Percentiles rank a stretch among this genome's conserved stretches.
Evolutionary conservation across 2,797 vertebrate genomes (phyloP).

Genomic region (Masticophis lateralis): DNA sequence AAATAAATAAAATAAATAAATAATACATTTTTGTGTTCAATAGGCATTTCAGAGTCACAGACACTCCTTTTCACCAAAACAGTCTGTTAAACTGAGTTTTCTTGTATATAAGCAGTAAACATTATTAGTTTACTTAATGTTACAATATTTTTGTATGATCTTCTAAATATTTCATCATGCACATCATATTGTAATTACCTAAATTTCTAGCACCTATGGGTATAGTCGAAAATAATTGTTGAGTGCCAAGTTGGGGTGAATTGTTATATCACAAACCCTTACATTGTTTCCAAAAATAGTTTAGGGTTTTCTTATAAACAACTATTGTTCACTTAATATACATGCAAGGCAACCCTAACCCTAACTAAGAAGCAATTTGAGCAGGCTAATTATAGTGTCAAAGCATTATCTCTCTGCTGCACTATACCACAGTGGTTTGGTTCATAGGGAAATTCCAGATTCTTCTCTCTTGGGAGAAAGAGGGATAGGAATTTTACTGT

Average conservation of each 20-base stretch:
- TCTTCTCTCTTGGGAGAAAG: not conserved
- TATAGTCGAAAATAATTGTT: not conserved
- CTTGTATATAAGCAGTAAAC: not conserved
- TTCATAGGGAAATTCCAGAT: not conserved
- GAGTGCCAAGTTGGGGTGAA: not conserved
- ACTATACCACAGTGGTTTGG: not conserved
- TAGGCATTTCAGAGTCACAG: not conserved
- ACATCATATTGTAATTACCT: not conserved
- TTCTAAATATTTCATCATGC: not conserved
- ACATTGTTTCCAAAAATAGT: not conserved
- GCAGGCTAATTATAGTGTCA: not conserved
- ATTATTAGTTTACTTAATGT: not conserved
- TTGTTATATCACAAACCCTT: not conserved
- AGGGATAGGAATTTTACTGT: not conserved
- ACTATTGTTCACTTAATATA: not conserved
- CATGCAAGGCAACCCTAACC: not conserved
- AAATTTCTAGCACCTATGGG: not conserved
- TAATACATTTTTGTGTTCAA: not conserved
- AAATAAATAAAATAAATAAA: too few relatives aligned
- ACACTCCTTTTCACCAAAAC: not conserved
- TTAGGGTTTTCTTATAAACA: too few relatives aligned
- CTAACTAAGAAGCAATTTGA: not conserved
- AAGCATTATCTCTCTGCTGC: not conserved
- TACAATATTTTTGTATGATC: not conserved
- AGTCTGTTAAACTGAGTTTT: not conserved